These are phyloP conservation scores for Trimorus sp. DNA, from an alignment of 2,888 invertebrate genomes.

Conservation along the genomic window DNA sequence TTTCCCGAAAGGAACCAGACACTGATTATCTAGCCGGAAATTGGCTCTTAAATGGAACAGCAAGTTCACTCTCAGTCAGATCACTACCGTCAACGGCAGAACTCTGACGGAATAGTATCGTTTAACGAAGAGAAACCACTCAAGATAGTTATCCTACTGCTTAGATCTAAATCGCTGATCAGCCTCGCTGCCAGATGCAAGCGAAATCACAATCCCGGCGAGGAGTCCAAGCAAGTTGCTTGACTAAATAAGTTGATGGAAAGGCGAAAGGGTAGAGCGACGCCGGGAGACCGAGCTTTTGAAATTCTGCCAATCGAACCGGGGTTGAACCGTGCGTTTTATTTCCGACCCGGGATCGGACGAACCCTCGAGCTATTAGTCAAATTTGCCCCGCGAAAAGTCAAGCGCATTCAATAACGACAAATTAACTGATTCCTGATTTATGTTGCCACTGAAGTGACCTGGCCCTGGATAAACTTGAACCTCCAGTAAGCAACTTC, in stretches of 20 bases:
- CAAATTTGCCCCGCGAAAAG: too few species aligned
- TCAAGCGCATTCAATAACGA: too few species aligned
- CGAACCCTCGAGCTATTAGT: too few species aligned
- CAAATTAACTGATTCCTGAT: too few species aligned
- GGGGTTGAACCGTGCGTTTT: too few species aligned
- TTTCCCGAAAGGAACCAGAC: constrained; percentile 35
- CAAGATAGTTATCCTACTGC: constrained; percentile 38
- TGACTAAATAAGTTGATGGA: constrained; percentile 6
- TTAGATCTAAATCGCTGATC: constrained; percentile 56
- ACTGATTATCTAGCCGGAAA: constrained; percentile 53
- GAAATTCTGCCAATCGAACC: too few species aligned
- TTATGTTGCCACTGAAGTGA: too few species aligned
- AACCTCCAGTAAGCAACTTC: too few species aligned
- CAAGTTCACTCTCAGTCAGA: constrained; percentile 52
- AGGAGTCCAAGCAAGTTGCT: constrained; percentile 12
- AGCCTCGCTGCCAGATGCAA: constrained; percentile 36
- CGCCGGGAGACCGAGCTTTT: too few species aligned
- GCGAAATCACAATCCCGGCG: constrained; percentile 20
- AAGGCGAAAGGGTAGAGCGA: too few species aligned
- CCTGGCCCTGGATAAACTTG: too few species aligned
- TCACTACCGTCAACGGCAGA: constrained; percentile 53
- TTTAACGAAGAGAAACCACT: constrained; percentile 52
- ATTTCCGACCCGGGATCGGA: too few species aligned
- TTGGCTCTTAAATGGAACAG: constrained; percentile 59
- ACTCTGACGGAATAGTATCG: constrained; percentile 54